Conservation (phyloP, 1,140 invertebrate species). For the Papilio polyxenes region DNA sequence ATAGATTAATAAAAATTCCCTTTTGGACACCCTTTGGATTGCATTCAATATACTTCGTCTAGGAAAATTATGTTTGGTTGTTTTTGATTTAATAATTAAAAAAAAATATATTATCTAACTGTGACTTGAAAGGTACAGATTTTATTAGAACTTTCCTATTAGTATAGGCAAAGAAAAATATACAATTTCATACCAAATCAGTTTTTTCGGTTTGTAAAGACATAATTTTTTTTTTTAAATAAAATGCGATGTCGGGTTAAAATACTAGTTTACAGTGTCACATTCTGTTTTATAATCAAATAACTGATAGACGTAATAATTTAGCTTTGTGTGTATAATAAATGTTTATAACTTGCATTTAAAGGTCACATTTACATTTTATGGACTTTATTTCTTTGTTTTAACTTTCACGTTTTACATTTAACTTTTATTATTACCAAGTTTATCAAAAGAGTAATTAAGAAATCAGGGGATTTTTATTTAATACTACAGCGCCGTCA, state of each 20-base stretch:
- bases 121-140: too few species aligned
- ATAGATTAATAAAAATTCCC: constrained; percentile 28
- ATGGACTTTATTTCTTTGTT: background rate
- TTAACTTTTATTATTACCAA: background rate
- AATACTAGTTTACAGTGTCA: background rate
- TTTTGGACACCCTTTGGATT: background rate
- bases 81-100: background rate
- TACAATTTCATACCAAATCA: too few species aligned
- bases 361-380: constrained; percentile 15
- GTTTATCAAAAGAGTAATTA: background rate
- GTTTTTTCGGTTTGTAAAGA: background rate
- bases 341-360: background rate
- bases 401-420: background rate
- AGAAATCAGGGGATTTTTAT: background rate
- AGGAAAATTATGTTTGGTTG: background rate
- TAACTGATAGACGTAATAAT: background rate
- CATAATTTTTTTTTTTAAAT: background rate
- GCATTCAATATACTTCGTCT: background rate
- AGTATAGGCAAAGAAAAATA: too few species aligned
- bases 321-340: background rate
- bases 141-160: background rate
- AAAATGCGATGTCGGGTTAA: background rate
- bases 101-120: too few species aligned
- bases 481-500: background rate
- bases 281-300: background rate